A percentile compares a stretch with the other conserved stretches of the same genome.
These are phyloP conservation scores for Carabus problematicus DNA, from an alignment of 2,888 invertebrate species.

Conservation along the genomic window DNA sequence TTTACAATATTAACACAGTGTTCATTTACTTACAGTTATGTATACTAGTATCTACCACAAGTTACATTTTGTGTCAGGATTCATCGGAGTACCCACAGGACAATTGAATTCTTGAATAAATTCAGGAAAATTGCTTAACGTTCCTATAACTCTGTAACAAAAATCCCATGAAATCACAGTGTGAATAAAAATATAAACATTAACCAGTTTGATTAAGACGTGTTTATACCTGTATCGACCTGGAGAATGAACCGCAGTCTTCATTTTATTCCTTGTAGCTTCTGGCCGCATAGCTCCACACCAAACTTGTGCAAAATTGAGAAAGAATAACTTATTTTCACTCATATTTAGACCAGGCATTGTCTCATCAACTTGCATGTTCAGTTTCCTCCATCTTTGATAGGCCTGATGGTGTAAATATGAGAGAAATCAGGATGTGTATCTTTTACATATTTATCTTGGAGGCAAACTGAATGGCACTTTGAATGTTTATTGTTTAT, in stretches of 20 bases:
- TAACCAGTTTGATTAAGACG: constrained; percentile 67
- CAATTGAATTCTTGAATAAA: constrained; percentile 71
- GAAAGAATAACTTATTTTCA: constrained; percentile 74
- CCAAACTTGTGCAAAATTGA: too few species aligned
- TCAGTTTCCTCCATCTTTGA: constrained; percentile 72
- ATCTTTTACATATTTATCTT: too few species aligned
- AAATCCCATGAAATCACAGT: constrained; percentile 71
- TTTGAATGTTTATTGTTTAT: too few species aligned
- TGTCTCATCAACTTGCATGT: constrained; percentile 51
- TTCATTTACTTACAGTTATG: too few species aligned
- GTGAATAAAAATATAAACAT: too few species aligned
- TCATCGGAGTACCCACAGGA: constrained; percentile 66
- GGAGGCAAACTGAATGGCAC: too few species aligned
- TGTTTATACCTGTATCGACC: constrained; percentile 65
- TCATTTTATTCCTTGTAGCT: constrained; percentile 73
- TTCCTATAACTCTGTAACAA: constrained; percentile 66
- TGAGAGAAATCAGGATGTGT: too few species aligned
- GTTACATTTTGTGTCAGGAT: constrained; percentile 67
- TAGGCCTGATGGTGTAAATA: constrained; percentile 67
- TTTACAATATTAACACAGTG: too few species aligned
- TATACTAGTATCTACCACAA: constrained; percentile 62
- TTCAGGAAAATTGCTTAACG: constrained; percentile 68
- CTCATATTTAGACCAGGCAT: constrained; percentile 74
- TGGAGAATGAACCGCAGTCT: constrained; percentile 88
- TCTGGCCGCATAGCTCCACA: not conserved